A percentile compares a stretch with the other conserved stretches of the same genome.
Conservation (phyloP, 2,888 invertebrate genomes). For the Leptogaster cylindrica region DNA sequence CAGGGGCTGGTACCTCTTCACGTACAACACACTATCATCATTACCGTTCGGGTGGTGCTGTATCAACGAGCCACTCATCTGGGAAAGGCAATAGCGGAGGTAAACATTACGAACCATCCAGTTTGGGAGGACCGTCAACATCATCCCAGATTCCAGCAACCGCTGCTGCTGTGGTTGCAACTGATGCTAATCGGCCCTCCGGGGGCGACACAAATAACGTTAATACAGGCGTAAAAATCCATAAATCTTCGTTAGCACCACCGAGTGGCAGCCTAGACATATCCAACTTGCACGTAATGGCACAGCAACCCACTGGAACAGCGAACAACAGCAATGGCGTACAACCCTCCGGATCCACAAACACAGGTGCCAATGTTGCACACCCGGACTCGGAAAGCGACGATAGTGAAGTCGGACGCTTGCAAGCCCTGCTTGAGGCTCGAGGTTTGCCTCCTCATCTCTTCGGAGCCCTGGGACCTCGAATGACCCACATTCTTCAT, state of each 20-base stretch:
- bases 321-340: constrained; percentile 29
- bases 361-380: constrained; percentile 52
- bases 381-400: constrained; percentile 76
- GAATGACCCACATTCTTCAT: constrained; percentile 95
- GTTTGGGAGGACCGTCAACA: constrained; percentile 44
- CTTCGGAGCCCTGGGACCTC: constrained; percentile 92
- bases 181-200: constrained; percentile 52
- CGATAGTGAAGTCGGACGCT: constrained; percentile 93
- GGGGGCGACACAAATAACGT: constrained; percentile 50
- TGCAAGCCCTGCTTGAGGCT: constrained; percentile 93
- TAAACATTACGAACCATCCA: constrained; percentile 44
- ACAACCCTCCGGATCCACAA: constrained; percentile 45
- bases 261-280: constrained; percentile 57
- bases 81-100: constrained; percentile 16
- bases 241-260: constrained; percentile 42
- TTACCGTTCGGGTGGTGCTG: constrained; percentile 46
- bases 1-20: constrained; percentile 43
- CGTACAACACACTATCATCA: constrained; percentile 45
- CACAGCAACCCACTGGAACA: constrained; percentile 56
- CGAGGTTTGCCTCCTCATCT: constrained; percentile 95
- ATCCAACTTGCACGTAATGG: constrained; percentile 60
- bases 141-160: constrained; percentile 31
- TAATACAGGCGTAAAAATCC: constrained; percentile 46
- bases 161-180: constrained; percentile 48
- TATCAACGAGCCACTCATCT: constrained; percentile 47